These are phyloP conservation scores for Luperina nickerlii DNA, from an alignment of 2,888 invertebrate species.

Conservation along the genomic window DNA sequence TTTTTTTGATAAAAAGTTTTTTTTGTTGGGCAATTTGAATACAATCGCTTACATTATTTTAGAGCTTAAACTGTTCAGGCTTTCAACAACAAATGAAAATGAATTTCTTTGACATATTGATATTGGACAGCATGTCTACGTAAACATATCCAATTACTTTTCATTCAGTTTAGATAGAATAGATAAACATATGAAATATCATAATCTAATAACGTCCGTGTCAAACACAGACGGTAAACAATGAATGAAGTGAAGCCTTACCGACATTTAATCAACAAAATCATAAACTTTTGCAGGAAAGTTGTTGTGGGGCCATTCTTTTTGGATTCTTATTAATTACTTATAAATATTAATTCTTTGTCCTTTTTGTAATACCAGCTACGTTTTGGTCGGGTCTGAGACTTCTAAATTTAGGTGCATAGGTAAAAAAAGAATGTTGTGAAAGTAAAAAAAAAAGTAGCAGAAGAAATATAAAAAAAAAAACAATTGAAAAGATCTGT, in stretches of 20 bases:
- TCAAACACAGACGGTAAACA: conserved; percentile 7
- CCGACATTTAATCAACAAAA: conserved; percentile 34
- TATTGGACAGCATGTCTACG: not conserved
- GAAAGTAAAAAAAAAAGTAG: not conserved
- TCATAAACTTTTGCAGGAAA: conserved; percentile 9
- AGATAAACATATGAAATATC: conserved; percentile 17
- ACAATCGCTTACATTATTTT: not conserved
- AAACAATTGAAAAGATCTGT: not conserved
- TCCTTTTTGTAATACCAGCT: not conserved
- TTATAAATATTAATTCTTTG: not conserved
- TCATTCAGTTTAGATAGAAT: not conserved
- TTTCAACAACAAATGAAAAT: not conserved
- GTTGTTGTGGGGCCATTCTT: not conserved
- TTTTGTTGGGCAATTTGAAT: not conserved
- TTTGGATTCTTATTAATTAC: not conserved
- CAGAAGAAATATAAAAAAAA: not conserved
- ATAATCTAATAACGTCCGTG: not conserved
- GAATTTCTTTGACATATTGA: not conserved
- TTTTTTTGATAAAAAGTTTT: too few species aligned
- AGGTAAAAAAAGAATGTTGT: not conserved
- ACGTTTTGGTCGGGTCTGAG: not conserved
- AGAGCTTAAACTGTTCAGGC: not conserved
- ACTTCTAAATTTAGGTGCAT: not conserved
- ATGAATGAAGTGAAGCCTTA: conserved; percentile 35
- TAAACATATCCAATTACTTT: not conserved